Conservation (phyloP, 2,888 invertebrate genomes). For the Tiliacea citrago region DNA sequence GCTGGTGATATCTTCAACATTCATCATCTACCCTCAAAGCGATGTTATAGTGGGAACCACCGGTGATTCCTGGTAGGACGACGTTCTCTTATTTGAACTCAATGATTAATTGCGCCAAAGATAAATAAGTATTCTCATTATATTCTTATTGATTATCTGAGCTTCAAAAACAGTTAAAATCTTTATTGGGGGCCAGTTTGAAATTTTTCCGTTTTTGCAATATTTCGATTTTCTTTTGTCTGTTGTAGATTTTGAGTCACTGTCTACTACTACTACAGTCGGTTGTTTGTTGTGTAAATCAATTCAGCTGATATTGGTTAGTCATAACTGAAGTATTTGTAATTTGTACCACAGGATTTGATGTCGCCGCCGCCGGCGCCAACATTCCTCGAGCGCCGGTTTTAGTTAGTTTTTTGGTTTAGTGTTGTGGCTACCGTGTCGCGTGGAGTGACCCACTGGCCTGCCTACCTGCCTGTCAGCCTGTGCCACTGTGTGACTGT, state of each 20-base stretch:
- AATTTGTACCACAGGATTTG: slow-evolving; percentile 24
- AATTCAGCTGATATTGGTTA: slow-evolving; percentile 4
- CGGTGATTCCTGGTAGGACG: neutral
- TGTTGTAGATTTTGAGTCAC: neutral
- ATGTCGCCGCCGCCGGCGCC: slow-evolving; percentile 59
- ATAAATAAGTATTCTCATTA: no score
- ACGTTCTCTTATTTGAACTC: neutral
- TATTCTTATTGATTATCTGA: neutral
- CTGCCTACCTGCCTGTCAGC: neutral
- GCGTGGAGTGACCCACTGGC: slow-evolving; percentile 44
- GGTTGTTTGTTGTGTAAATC: neutral
- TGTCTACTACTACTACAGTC: no score
- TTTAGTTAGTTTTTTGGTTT: neutral
- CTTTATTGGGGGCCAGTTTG: no score
- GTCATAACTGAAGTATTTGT: neutral
- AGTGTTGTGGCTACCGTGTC: neutral
- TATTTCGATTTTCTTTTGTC: neutral
- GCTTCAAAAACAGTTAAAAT: neutral
- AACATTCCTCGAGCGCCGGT: slow-evolving; percentile 45
- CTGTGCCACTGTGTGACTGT: neutral
- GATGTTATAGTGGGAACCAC: neutral
- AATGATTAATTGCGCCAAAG: neutral
- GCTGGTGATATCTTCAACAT: neutral
- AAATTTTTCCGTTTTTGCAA: neutral
- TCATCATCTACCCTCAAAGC: no score